phyloP scores from a whole-genome alignment of 2,113 vertebrate genomes.

The Nymphicus hollandicus region DNA sequence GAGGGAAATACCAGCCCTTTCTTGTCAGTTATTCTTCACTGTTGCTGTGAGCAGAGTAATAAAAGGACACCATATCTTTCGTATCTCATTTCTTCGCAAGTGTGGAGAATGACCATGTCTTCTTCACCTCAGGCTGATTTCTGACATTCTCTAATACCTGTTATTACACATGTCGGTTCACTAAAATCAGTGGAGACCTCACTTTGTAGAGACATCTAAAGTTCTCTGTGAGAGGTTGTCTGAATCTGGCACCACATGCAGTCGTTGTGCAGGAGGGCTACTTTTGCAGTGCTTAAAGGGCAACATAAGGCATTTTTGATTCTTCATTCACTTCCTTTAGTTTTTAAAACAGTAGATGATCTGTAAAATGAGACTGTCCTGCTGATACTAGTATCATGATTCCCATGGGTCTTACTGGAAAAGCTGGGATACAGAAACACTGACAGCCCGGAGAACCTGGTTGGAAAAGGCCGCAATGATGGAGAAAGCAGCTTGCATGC shows the following conservation, averaged over 20 bases:
- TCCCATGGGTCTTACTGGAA: background rate
- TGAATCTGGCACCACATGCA: background rate
- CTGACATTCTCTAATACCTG: background rate
- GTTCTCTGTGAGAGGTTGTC: background rate
- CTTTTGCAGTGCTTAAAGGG: background rate
- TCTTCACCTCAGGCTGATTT: background rate
- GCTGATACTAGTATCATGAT: background rate
- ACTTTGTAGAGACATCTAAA: background rate
- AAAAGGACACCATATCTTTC: background rate
- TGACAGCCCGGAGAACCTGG: background rate
- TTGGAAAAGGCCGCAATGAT: background rate
- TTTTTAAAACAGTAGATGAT: background rate
- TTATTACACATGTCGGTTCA: background rate
- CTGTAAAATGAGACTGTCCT: background rate
- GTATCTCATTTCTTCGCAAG: background rate
- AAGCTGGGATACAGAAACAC: background rate
- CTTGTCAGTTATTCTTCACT: background rate
- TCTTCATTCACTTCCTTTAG: background rate
- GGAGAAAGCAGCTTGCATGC: background rate
- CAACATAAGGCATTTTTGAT: background rate
- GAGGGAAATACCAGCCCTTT: background rate
- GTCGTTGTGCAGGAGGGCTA: background rate
- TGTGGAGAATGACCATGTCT: background rate
- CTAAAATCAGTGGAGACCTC: background rate
- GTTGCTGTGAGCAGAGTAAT: background rate